Conservation (phyloP, 2,888 invertebrate genomes). For the Protodeltote pygarga region DNA sequence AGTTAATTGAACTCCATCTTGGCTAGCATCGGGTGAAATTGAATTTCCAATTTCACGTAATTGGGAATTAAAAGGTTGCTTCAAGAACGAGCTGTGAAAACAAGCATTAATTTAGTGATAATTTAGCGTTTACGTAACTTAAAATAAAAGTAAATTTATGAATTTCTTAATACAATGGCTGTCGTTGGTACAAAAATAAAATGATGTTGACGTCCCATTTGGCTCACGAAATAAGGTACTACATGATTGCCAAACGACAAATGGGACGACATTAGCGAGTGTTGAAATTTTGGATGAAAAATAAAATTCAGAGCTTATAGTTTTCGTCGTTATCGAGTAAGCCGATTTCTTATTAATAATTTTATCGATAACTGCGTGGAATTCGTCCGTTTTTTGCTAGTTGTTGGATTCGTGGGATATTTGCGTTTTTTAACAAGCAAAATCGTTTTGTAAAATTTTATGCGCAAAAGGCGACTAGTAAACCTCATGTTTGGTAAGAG, state of each 20-base stretch:
- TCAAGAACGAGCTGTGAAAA: conserved; percentile 39
- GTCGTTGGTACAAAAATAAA: conserved; percentile 44
- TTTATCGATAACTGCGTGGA: no score
- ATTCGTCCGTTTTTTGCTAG: no score
- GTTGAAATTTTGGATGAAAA: conserved; percentile 16
- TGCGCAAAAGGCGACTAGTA: no score
- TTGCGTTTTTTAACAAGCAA: no score
- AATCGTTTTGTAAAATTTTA: no score
- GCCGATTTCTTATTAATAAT: no score
- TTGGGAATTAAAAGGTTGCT: conserved; percentile 46
- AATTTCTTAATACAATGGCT: conserved; percentile 20
- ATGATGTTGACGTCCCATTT: conserved; percentile 43
- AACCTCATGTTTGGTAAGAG: no score
- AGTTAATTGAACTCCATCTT: conserved; percentile 58
- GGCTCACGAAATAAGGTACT: conserved; percentile 38
- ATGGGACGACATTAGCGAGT: conserved; percentile 31
- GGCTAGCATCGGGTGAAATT: conserved; percentile 49
- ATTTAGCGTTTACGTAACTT: conserved; percentile 31
- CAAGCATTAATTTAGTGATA: conserved; percentile 41
- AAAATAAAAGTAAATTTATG: conserved; percentile 1
- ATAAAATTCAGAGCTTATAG: background rate
- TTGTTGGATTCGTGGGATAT: no score
- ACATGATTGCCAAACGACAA: conserved; percentile 47
- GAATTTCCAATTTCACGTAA: conserved; percentile 52
- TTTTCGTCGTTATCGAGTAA: no score